phyloP scores from a whole-genome alignment of 2,797 vertebrate genomes.

The Borostomias antarcticus region DNA sequence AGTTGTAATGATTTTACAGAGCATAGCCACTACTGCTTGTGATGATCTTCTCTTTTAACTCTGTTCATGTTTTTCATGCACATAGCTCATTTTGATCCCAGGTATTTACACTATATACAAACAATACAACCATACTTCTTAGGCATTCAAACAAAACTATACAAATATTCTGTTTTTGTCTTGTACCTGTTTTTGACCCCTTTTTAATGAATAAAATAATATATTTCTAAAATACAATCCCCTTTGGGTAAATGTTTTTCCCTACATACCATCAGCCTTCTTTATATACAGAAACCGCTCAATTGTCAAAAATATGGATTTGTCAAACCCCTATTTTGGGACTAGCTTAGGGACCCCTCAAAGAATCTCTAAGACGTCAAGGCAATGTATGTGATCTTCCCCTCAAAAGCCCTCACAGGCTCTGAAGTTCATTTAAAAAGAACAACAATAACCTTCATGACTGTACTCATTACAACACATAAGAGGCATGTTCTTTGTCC shows the following conservation, averaged over 20 bases:
- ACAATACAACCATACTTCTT: slow-evolving; percentile 98
- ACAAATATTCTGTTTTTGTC: slow-evolving; percentile 99
- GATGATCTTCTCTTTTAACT: slow-evolving; percentile 92
- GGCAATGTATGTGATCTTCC: slow-evolving; percentile 95
- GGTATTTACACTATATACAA: slow-evolving; percentile 99
- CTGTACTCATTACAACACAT: slow-evolving; percentile 68
- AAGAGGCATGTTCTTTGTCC: slow-evolving; percentile 61
- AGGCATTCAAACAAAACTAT: slow-evolving; percentile 99
- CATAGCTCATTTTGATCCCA: slow-evolving; percentile 93
- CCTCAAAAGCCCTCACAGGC: slow-evolving; percentile 83
- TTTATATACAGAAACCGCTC: slow-evolving; percentile 98
- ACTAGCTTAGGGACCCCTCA: slow-evolving; percentile 91
- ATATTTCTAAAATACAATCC: slow-evolving; percentile 97
- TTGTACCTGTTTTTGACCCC: slow-evolving; percentile 96
- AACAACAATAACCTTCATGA: slow-evolving; percentile 79
- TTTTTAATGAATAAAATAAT: slow-evolving; percentile 99
- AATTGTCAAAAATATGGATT: slow-evolving; percentile 98
- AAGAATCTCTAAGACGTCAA: slow-evolving; percentile 94
- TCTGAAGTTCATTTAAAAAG: slow-evolving; percentile 83
- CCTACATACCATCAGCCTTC: slow-evolving; percentile 89
- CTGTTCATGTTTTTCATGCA: slow-evolving; percentile 98
- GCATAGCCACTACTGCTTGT: slow-evolving; percentile 99
- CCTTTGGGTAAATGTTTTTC: slow-evolving; percentile 95
- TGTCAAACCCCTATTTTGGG: slow-evolving; percentile 93
- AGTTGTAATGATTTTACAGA: slow-evolving; percentile 98